Percentiles rank a stretch among this genome's conserved stretches.
Evolutionary conservation across 1,140 invertebrate species (phyloP).

Genomic region (Drosophila tropicalis): DNA sequence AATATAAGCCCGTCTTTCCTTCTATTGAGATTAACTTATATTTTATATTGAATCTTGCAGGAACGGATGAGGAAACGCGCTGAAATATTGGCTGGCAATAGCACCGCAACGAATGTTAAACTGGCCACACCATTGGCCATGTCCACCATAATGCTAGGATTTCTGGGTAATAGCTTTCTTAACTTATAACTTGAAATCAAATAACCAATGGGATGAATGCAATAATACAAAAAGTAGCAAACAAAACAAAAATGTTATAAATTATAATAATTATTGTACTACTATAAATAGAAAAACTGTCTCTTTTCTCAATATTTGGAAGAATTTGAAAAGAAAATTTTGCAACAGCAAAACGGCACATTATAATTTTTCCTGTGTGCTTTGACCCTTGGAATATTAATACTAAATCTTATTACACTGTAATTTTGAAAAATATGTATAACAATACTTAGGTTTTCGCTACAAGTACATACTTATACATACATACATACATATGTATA

Average conservation of each 20-base stretch:
- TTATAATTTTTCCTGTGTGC: neutral
- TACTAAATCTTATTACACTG: slow-evolving; percentile 62
- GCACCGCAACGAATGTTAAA: slow-evolving; percentile 81
- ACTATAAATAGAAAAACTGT: neutral
- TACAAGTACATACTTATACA: slow-evolving; percentile 20
- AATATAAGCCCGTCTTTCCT: too few species aligned
- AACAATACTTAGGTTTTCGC: slow-evolving; percentile 65
- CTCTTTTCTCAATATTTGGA: neutral
- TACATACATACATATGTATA: too few species aligned
- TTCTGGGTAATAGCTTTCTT: slow-evolving; percentile 70
- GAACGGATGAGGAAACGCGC: slow-evolving; percentile 85
- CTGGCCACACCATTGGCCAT: slow-evolving; percentile 65
- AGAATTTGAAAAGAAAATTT: neutral
- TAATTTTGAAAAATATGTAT: slow-evolving; percentile 39
- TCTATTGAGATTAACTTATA: too few species aligned
- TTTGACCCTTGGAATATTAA: neutral
- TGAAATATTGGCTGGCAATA: slow-evolving; percentile 85
- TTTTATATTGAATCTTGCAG: slow-evolving; percentile 29
- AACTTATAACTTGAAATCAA: slow-evolving; percentile 80
- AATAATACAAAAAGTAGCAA: slow-evolving; percentile 11
- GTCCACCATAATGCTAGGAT: slow-evolving; percentile 78
- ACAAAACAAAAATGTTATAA: slow-evolving; percentile 2
- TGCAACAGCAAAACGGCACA: neutral
- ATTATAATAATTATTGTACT: neutral
- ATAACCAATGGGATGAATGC: slow-evolving; percentile 36